Evolutionary conservation across 2,113 vertebrate genomes (phyloP), one percentile per base, ranked within the genome.

Genomic region (Stegostoma tigrinum): DNA sequence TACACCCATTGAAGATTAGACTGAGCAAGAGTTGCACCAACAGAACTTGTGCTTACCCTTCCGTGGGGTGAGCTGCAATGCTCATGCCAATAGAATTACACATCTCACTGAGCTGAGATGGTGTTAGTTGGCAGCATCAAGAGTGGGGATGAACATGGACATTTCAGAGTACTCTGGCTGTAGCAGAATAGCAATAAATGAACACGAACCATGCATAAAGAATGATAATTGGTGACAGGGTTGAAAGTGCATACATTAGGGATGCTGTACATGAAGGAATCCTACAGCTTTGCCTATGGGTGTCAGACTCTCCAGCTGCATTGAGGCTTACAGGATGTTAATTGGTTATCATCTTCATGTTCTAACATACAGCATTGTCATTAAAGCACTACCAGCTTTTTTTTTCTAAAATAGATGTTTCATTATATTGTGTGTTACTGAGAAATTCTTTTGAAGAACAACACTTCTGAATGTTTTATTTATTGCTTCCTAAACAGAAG

Each of bases 361-460:
- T 91, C 55, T n/a, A 34, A n/a, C 52, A 61, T 42, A 48, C 48
- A 48, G 48, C 86, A 30, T 14, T 21, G 34, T 66, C 89, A 91
- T n/a, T 91, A 66, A 91, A 91, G 87, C 86, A 89, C 89, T 66
- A 91, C 55, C 55, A 91, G 3, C 34, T n/a, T 38, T 80, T 87
- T 52, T 27, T 91, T 64, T 64, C 70, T n/a, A 64, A 61, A 61
- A 19, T 27, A 90, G 52, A 38, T 64, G 17, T 91, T 34, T 91
- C 14, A 64, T 91, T 91, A 61, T 17, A 55, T 19, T 61, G 55
- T 61, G 55, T 61, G 55, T 12, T 12, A 12, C 12, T 61, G 12
- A 61, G 55, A 61, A 61, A 61, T 61, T 61, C 55, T 61, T 61
- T 61, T 12, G 55, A 12, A 61, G 55, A 12, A 61, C 7, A 61